Evolutionary conservation across 2,888 invertebrate genomes (phyloP), one percentile per base, ranked within the genome.

Genomic region (Rhagium mordax): DNA sequence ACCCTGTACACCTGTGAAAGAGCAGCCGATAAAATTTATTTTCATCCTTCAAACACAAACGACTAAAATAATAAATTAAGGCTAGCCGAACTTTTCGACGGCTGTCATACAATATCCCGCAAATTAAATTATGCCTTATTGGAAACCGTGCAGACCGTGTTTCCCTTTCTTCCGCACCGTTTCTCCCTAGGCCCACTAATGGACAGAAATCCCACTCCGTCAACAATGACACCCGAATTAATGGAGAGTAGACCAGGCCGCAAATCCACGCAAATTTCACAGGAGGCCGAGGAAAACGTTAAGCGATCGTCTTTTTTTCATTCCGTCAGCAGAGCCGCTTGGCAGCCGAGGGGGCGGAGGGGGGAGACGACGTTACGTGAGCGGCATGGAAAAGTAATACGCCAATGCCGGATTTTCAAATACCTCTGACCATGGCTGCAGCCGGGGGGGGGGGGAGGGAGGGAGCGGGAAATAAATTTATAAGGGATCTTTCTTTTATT

Each of bases 251-350:
- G 78, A 75, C 76, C 76, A 75, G 76, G 72, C 77, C 74, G 80
- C 78, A 79, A 80, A 79, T 80, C 80, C 78, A 77, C 74, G 76
- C 79, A 80, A 79, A 82, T 80, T 81, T 82, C 77, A 71, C 78
- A 70, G 71, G 74, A 69, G 75, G 74, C 49, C 64, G 64, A 64
- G 64, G 64, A 64, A 49, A 49, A 49, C 27, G 73, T 74, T 65
- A 65, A 66, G 77, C 77, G 72, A 72, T 72, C 74, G 71, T 74
- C 62, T 79, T 79, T 79, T 79, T 81, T 74, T 70, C 71, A 74
- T 78, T 75, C 77, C 77, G 76, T 74, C 75, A 73, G 74, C 72
- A 73, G 59, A 66, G 61, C 57, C 18, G 73, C 51, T 55, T 55
- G 70, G 69, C 69, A 61, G 64, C 51, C 64, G 70, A 68, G 57